A percentile compares a stretch with the other conserved stretches of the same genome.
Evolutionary conservation across 2,888 invertebrate genomes (phyloP).

Genomic region (Platycheirus albimanus): DNA sequence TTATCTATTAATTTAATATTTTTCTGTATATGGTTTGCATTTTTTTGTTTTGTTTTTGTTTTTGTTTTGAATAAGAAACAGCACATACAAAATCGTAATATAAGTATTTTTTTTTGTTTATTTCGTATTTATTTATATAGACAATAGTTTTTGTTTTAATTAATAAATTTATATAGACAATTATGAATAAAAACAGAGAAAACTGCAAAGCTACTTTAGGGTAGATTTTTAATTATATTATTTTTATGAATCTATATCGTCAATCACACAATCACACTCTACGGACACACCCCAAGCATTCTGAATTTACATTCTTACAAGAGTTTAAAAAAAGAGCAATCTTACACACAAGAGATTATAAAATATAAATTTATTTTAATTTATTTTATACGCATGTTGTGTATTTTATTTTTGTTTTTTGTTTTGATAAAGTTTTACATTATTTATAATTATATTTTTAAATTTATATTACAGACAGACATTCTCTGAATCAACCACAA

Average conservation of each 20-base stretch:
- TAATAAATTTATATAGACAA: conserved; percentile 52
- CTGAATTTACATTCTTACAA: conserved; percentile 13
- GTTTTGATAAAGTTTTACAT: conserved; percentile 5
- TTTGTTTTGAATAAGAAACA: conserved; percentile 56
- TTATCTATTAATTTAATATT: conserved; percentile 48
- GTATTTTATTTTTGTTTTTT: conserved; percentile 7
- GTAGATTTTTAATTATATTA: conserved; percentile 39
- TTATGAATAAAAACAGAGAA: conserved; percentile 32
- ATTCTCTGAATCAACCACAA: neutral
- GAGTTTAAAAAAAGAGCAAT: conserved; percentile 46
- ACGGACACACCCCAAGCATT: conserved; percentile 2
- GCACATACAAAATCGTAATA: conserved; percentile 65
- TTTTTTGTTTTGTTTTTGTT: conserved; percentile 24
- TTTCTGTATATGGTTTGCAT: no score
- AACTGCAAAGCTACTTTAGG: conserved; percentile 55
- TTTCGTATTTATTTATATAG: no score
- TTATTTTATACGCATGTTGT: conserved; percentile 29
- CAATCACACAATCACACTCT: conserved; percentile 11
- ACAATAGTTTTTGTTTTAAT: no score
- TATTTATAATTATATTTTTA: conserved; percentile 9
- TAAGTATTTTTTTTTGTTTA: conserved; percentile 24
- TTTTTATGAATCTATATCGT: conserved; percentile 44
- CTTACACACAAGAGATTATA: conserved; percentile 48
- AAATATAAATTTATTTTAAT: conserved; percentile 26
- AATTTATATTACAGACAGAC: no score